These are phyloP conservation scores for Ciconia boyciana DNA, from an alignment of 2,113 vertebrate species.

Conservation along the genomic window DNA sequence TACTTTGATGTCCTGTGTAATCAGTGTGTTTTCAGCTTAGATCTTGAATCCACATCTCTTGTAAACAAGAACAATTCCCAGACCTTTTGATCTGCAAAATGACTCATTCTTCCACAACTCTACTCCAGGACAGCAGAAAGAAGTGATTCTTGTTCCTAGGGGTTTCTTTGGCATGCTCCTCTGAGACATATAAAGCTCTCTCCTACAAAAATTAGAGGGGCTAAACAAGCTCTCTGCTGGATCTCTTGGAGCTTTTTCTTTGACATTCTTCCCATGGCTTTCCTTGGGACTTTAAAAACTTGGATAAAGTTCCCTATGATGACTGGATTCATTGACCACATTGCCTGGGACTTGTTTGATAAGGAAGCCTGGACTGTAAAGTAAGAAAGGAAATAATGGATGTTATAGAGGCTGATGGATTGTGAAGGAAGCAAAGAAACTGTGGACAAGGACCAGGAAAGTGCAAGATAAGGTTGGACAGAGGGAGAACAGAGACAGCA, in stretches of 20 bases:
- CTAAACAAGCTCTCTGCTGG: background rate
- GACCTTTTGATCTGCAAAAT: constrained; percentile 67
- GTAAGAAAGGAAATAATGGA: background rate
- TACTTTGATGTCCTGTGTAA: constrained; percentile 63
- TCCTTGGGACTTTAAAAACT: background rate
- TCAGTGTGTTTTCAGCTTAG: constrained; percentile 63
- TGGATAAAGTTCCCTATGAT: background rate
- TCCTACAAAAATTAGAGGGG: background rate
- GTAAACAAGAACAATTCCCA: constrained; percentile 60
- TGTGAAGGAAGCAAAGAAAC: background rate
- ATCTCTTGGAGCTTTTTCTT: background rate
- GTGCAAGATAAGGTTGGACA: background rate
- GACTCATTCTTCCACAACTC: constrained; percentile 51
- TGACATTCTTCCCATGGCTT: background rate
- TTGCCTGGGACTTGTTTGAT: background rate
- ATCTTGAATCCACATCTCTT: constrained; percentile 35
- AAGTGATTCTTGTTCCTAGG: background rate
- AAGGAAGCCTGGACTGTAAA: background rate
- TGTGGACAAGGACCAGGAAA: background rate
- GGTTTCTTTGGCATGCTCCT: background rate
- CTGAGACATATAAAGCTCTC: background rate
- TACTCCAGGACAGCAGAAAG: background rate
- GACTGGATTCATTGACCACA: background rate
- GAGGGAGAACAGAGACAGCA: background rate
- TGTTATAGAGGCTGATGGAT: background rate